Evolutionary conservation across 2,797 vertebrate genomes (phyloP), one percentile per base, ranked within the genome.

Genomic region (Chloroceryle amazona): DNA sequence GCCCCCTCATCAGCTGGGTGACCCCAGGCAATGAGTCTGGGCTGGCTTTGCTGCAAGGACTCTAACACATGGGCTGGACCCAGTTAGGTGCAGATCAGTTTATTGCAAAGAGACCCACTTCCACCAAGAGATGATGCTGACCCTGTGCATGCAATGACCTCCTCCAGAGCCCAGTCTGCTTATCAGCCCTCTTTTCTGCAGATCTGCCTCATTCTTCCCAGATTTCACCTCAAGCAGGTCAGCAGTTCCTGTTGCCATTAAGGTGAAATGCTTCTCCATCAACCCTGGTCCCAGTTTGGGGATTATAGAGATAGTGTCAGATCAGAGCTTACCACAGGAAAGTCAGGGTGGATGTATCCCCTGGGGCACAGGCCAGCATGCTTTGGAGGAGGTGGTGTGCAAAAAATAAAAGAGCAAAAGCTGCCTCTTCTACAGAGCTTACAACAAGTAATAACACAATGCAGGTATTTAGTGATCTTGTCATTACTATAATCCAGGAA

Each of bases 1-100:
- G 62, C 29, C 25, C 39, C 60, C 46, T 14, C 13, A 9, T 21
- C 39, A 41, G 60, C 1, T 1, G 17, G 39, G 41, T 28, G 39
- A 33, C 39, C 19, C 17, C 1, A 1, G 33, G 33, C 33, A 52
- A 41, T 5, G 20, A 0, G 0, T 51, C 2, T 0, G 16, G 46
- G 17, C 44, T 66, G 29, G 5, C 33, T 57, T 25, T 47, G 60
- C 60, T 2, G 3, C 41, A 28, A 39, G 33, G 54, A 28, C 41
- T 33, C 47, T 55, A 14, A 51, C 21, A 35, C 10, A 9, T 3
- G 0, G 12, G 11, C 51, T 86, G 39, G 10, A 52, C 28, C 28
- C 2, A 1, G 28, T 22, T 2, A 0, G 6, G 19, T 25, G 13
- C 31, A 55, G 11, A 68, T 49, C 5, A 8, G 16, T 52, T 63